A percentile compares a stretch with the other conserved stretches of the same genome.
Conservation (phyloP, 2,888 invertebrate species). For the Hymenopus coronatus region DNA sequence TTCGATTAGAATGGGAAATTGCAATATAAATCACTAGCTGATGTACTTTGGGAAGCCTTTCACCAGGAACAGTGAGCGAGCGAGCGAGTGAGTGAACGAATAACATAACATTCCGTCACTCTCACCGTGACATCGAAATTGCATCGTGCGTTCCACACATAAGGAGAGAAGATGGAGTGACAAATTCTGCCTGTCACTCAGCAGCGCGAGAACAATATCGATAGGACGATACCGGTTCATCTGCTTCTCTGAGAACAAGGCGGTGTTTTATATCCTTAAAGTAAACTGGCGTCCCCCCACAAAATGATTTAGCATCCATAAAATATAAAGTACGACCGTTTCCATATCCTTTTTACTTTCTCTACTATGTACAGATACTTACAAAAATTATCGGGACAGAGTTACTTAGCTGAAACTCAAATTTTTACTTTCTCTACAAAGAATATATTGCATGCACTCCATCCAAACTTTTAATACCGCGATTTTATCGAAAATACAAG, state of each 20-base stretch:
- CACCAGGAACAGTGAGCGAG: neutral
- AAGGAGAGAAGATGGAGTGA: neutral
- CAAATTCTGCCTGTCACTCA: neutral
- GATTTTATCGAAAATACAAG: too few species aligned
- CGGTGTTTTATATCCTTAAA: neutral
- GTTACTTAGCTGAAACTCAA: too few species aligned
- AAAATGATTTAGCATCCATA: neutral
- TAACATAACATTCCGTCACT: slow-evolving; percentile 3
- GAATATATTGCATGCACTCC: too few species aligned
- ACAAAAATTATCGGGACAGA: too few species aligned
- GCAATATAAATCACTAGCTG: slow-evolving; percentile 15
- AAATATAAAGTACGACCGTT: too few species aligned
- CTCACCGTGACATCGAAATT: neutral
- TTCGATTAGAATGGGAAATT: slow-evolving; percentile 13
- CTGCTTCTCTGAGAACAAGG: neutral
- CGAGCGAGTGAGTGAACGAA: neutral
- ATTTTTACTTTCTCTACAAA: too few species aligned
- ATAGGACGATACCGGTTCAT: neutral
- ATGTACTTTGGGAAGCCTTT: slow-evolving; percentile 5
- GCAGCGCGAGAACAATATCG: neutral
- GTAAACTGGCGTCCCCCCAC: neutral
- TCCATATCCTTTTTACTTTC: too few species aligned
- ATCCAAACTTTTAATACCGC: too few species aligned
- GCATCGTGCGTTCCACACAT: neutral
- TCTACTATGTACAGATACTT: too few species aligned